These are phyloP conservation scores for Gobionotothen gibberifrons DNA, from an alignment of 2,797 vertebrate genomes.

Conservation along the genomic window DNA sequence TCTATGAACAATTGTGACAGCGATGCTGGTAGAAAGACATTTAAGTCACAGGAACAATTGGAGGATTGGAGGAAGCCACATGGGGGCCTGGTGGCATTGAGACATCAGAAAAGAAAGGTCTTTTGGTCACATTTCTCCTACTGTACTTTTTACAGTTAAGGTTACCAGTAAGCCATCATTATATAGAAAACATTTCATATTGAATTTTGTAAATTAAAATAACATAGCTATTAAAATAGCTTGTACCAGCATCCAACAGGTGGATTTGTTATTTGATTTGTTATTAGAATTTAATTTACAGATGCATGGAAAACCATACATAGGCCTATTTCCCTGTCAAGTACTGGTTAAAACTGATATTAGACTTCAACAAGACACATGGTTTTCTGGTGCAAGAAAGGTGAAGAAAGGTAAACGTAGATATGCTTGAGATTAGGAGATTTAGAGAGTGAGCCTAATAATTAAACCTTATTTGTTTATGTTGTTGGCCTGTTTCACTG, in stretches of 20 bases:
- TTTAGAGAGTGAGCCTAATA: no score
- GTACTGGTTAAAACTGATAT: no score
- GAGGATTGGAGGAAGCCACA: background rate
- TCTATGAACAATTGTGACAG: constrained; percentile 52
- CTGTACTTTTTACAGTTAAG: background rate
- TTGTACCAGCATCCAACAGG: background rate
- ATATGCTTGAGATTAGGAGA: no score
- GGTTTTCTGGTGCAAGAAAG: no score
- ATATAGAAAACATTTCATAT: background rate
- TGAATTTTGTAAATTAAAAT: background rate
- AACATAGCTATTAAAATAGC: background rate
- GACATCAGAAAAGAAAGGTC: constrained; percentile 6
- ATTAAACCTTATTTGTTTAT: no score
- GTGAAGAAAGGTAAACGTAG: no score
- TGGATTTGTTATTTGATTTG: background rate
- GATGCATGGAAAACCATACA: background rate
- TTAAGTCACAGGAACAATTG: constrained; percentile 38
- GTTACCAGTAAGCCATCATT: background rate
- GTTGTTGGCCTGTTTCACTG: no score
- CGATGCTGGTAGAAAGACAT: constrained; percentile 52
- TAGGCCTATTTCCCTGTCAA: background rate
- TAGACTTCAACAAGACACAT: no score
- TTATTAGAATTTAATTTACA: background rate
- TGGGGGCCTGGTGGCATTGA: constrained; percentile 7
- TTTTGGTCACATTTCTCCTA: background rate